Conservation (phyloP, 1,140 invertebrate genomes). For the Bombus fervidus region DNA sequence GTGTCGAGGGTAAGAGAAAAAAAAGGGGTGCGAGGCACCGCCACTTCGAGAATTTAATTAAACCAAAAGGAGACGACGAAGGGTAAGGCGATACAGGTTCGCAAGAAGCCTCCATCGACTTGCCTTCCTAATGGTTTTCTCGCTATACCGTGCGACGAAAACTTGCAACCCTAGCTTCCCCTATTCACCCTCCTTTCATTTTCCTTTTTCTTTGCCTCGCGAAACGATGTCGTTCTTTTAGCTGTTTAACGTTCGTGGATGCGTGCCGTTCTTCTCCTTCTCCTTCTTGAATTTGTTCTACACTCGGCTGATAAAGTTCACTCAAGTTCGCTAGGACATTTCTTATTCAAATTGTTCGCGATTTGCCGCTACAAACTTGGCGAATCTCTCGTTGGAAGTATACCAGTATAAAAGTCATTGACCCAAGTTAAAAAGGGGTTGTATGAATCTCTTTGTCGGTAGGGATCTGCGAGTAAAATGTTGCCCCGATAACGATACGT, state of each 20-base stretch:
- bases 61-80: slow-evolving; percentile 63
- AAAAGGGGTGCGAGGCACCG: slow-evolving; percentile 37
- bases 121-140: slow-evolving; percentile 68
- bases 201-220: background rate
- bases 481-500: background rate
- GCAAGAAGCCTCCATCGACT: slow-evolving; percentile 70
- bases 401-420: background rate
- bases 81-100: slow-evolving; percentile 69
- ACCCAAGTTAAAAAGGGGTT: background rate
- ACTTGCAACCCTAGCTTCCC: background rate
- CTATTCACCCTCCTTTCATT: too few relatives aligned
- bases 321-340: background rate
- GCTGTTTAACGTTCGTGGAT: background rate
- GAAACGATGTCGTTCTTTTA: slow-evolving; percentile 14
- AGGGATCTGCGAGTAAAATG: background rate
- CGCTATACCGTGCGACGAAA: slow-evolving; percentile 15
- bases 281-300: background rate
- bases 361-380: background rate
- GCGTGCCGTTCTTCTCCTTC: background rate
- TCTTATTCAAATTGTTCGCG: slow-evolving; percentile 12
- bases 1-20: slow-evolving; percentile 6
- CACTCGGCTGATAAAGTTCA: background rate
- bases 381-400: background rate
- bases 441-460: background rate
- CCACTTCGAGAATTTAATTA: slow-evolving; percentile 78